These are phyloP conservation scores for Apotomis capreana DNA, from an alignment of 2,888 invertebrate species.

Conservation along the genomic window DNA sequence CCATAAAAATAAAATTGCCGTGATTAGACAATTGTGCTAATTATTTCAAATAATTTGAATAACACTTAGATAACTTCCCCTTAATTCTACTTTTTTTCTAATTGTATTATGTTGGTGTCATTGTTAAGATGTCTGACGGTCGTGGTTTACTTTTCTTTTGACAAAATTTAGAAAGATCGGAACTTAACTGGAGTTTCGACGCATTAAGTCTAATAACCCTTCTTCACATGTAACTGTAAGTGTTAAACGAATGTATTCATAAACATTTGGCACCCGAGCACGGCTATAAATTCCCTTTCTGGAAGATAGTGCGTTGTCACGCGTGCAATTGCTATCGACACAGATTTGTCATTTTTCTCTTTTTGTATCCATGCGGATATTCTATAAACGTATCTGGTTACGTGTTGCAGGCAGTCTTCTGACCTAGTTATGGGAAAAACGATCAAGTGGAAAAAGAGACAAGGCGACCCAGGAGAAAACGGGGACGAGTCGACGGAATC, in stretches of 20 bases:
- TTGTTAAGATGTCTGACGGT: constrained; percentile 76
- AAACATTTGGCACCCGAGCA: constrained; percentile 48
- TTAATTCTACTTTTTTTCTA: constrained; percentile 50
- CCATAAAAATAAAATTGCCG: background rate
- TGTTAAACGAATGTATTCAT: constrained; percentile 55
- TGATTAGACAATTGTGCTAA: background rate
- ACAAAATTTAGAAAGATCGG: constrained; percentile 66
- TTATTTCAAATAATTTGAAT: constrained; percentile 36
- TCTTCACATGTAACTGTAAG: constrained; percentile 75
- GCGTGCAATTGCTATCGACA: constrained; percentile 82
- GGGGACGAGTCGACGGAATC: constrained; percentile 88
- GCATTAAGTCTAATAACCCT: constrained; percentile 55
- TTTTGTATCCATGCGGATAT: constrained; percentile 79
- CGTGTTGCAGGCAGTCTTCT: constrained; percentile 74
- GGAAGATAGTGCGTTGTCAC: constrained; percentile 81
- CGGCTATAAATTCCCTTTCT: constrained; percentile 50
- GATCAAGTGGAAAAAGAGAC: constrained; percentile 88
- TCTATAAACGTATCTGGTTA: constrained; percentile 81
- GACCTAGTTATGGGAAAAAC: constrained; percentile 76
- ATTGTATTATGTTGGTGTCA: constrained; percentile 60
- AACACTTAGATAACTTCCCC: constrained; percentile 35
- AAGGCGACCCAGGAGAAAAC: constrained; percentile 85
- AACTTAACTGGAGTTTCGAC: constrained; percentile 57
- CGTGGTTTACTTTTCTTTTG: constrained; percentile 70
- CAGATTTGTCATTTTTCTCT: constrained; percentile 81